These are phyloP conservation scores for Lutjanus argentimaculatus DNA, from an alignment of 2,797 vertebrate species.

Conservation along the genomic window DNA sequence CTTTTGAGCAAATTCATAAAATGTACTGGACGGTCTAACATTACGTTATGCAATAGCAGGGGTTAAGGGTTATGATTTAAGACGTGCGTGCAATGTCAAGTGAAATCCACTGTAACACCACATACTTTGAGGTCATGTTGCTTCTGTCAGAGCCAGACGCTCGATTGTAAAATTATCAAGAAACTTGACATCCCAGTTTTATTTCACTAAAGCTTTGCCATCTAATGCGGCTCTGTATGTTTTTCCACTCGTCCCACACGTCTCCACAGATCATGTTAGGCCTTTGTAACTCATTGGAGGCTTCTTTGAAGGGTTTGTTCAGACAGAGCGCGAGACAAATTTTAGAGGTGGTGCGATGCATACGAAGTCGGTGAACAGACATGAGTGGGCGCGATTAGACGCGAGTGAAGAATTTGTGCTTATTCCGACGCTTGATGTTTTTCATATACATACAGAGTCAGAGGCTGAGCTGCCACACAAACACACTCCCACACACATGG, in stretches of 20 bases:
- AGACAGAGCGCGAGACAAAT: not conserved
- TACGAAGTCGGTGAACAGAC: not conserved
- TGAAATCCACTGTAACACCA: constrained; percentile 4
- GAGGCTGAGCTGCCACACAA: not conserved
- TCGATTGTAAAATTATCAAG: constrained; percentile 45
- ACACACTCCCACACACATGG: not conserved
- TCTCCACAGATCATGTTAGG: constrained; percentile 5
- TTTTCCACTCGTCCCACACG: constrained; percentile 6
- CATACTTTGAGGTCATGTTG: constrained; percentile 13
- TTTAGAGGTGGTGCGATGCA: not conserved
- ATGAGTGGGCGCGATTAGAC: not conserved
- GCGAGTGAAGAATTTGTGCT: not conserved
- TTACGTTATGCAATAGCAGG: constrained; percentile 12
- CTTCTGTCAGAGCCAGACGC: constrained; percentile 25
- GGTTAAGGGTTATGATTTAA: constrained; percentile 50
- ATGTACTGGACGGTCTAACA: not conserved
- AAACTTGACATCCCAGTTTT: constrained; percentile 34
- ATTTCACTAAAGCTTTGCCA: constrained; percentile 9
- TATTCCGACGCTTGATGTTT: not conserved
- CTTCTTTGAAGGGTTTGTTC: not conserved
- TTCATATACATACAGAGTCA: not conserved
- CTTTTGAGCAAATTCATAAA: constrained; percentile 41
- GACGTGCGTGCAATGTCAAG: constrained; percentile 9
- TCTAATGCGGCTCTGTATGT: not conserved
- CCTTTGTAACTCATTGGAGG: constrained; percentile 5